Evolutionary conservation across 2,888 invertebrate species (phyloP).

Genomic region (Drosophila buzzatii): DNA sequence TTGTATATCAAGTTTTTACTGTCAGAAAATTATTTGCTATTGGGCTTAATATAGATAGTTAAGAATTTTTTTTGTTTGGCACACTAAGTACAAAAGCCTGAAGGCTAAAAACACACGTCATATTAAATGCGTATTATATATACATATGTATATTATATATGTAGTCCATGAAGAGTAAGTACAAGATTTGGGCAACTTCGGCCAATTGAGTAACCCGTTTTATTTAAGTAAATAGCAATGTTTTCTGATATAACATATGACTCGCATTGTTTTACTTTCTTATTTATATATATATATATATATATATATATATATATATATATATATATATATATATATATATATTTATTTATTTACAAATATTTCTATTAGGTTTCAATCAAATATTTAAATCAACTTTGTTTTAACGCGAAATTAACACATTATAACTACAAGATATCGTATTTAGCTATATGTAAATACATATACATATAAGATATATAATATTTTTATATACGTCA

Average conservation of each 20-base stretch:
- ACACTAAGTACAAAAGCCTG: background rate
- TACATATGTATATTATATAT: background rate
- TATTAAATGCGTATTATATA: background rate
- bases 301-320: conserved; percentile 9
- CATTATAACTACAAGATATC: background rate
- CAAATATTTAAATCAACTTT: conserved; percentile 15
- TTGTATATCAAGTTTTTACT: background rate
- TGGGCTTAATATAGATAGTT: background rate
- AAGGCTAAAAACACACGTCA: conserved; percentile 3
- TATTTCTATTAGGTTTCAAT: conserved; percentile 1
- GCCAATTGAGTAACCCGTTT: conserved; percentile 7
- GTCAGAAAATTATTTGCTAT: conserved; percentile 9
- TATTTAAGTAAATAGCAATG: background rate
- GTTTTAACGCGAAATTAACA: conserved; percentile 27
- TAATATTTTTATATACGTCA: conserved; percentile 1
- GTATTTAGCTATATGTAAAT: background rate
- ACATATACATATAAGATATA: conserved; percentile 1
- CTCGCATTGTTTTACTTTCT: background rate
- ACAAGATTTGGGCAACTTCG: background rate
- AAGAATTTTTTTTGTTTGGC: conserved; percentile 2
- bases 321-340: conserved; percentile 9
- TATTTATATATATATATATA: conserved; percentile 9
- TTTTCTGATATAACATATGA: background rate
- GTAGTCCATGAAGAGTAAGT: too few relatives aligned
- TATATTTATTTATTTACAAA: too few relatives aligned